Evolutionary conservation across 2,797 vertebrate genomes (phyloP).

Genomic region (Darevskia mixta): DNA sequence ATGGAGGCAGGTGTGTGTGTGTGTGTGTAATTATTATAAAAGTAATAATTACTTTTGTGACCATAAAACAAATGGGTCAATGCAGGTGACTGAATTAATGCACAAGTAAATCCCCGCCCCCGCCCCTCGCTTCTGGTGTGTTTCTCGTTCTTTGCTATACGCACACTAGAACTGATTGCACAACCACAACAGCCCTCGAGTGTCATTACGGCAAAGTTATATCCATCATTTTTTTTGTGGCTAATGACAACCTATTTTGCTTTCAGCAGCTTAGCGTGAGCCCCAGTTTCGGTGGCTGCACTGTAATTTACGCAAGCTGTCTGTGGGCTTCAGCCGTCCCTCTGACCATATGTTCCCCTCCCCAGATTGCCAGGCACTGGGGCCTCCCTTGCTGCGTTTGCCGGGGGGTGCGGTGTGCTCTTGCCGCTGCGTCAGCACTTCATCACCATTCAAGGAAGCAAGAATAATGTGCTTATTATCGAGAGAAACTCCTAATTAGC

Average conservation of each 20-base stretch:
- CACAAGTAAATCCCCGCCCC: constrained; percentile 43
- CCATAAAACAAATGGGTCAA: constrained; percentile 53
- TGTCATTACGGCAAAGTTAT: constrained; percentile 79
- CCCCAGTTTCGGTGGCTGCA: constrained; percentile 76
- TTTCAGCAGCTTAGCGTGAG: constrained; percentile 81
- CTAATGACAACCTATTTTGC: constrained; percentile 79
- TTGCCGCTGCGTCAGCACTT: constrained; percentile 64
- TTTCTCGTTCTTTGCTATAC: constrained; percentile 34
- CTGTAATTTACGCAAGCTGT: constrained; percentile 78
- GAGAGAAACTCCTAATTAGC: constrained; percentile 74
- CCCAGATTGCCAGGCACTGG: constrained; percentile 75
- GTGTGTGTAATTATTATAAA: neutral
- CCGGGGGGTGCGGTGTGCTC: constrained; percentile 59
- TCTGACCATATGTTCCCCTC: constrained; percentile 80
- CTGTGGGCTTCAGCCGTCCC: constrained; percentile 72
- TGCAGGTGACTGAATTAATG: constrained; percentile 31
- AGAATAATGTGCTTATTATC: constrained; percentile 70
- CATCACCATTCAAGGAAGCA: constrained; percentile 58
- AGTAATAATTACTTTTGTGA: constrained; percentile 59
- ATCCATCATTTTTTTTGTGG: constrained; percentile 78
- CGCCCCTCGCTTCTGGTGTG: constrained; percentile 30
- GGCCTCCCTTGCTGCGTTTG: constrained; percentile 59
- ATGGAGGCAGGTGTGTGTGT: constrained; percentile 33
- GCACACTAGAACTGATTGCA: constrained; percentile 71
- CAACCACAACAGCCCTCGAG: constrained; percentile 77